These are phyloP conservation scores for Rhopalosiphum padi DNA, from an alignment of 1,140 invertebrate genomes.

Conservation along the genomic window DNA sequence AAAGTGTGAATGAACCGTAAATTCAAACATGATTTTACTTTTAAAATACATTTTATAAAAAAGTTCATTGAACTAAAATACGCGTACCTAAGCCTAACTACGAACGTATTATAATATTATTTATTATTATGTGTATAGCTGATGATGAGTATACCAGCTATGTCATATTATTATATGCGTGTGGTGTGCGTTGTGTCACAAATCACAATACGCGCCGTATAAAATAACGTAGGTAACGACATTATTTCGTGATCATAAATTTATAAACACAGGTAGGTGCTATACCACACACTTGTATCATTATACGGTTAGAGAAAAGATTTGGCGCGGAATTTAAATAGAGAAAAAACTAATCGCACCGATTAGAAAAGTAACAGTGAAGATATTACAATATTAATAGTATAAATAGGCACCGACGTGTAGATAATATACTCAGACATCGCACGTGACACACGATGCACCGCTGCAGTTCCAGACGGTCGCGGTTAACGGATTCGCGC, in stretches of 20 bases:
- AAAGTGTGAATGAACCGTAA: conserved; percentile 1
- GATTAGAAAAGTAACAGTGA: background rate
- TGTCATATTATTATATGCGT: background rate
- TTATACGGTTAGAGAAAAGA: background rate
- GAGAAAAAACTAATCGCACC: background rate
- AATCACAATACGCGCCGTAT: background rate
- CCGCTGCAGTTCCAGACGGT: background rate
- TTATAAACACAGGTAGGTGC: background rate
- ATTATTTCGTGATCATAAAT: background rate
- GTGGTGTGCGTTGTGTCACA: background rate
- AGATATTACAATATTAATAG: background rate
- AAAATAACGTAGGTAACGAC: background rate
- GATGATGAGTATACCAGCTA: background rate
- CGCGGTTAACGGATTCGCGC: background rate
- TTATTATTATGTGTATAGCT: background rate
- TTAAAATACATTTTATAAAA: background rate
- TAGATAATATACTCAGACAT: no score
- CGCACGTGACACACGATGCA: background rate
- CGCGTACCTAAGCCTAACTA: background rate
- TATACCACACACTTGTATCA: background rate
- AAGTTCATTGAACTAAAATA: background rate
- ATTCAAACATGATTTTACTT: background rate
- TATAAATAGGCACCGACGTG: background rate
- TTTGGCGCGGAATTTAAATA: background rate
- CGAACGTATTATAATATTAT: background rate